phyloP scores from a whole-genome alignment of 2,888 invertebrate species.

The Octonoba sinensis region DNA sequence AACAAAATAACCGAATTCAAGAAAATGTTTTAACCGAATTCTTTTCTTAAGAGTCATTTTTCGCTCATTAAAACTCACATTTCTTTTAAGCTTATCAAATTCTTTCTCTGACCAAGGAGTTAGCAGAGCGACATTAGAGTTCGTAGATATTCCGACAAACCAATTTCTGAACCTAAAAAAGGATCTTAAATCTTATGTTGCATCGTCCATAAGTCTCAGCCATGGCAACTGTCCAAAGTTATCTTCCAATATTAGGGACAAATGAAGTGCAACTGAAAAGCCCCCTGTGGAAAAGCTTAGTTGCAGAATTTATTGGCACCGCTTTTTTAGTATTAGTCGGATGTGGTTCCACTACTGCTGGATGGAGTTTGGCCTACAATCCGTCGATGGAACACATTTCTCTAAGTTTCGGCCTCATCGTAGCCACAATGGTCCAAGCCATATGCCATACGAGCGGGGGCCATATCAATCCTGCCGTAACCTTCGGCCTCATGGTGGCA shows the following conservation, averaged over 20 bases:
- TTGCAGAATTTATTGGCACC: conserved; percentile 90
- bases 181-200: no score
- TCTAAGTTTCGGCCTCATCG: conserved; percentile 9
- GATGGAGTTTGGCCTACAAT: not conserved
- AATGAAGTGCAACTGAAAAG: not conserved
- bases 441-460: conserved; percentile 84
- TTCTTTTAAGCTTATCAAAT: no score
- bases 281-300: not conserved
- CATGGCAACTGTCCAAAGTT: no score
- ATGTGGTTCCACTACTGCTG: conserved; percentile 80
- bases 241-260: not conserved
- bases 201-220: no score
- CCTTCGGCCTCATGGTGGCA: conserved; percentile 82
- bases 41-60: no score
- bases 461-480: conserved; percentile 93
- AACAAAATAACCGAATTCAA: no score
- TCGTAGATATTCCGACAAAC: no score
- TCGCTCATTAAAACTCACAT: no score
- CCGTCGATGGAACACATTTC: conserved; percentile 3
- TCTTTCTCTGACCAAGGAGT: no score
- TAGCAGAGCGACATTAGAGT: no score
- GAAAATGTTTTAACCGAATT: no score
- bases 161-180: no score
- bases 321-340: conserved; percentile 84
- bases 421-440: not conserved